Base-by-base conservation (phyloP, 1,140 invertebrate species). In the Solen grandis region DNA sequence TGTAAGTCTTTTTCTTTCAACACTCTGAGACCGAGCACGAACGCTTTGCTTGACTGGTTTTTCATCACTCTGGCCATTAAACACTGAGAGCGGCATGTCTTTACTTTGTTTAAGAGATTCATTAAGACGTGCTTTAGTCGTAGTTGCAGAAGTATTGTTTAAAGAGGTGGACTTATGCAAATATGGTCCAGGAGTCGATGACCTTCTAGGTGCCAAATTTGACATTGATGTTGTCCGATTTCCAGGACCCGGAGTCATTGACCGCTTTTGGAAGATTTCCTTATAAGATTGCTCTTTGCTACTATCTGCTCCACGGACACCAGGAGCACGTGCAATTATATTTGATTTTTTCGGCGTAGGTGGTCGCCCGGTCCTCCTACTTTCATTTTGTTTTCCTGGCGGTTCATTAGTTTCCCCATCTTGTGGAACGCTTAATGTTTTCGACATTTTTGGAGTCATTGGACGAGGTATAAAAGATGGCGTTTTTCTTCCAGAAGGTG, bases 161-260 rank as follows among this genome's bases (percentile, higher is more conserved):
- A 80, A 33, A 8, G 57, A 63, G 3, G 65, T 69, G 5, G 65
- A 25, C 46, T 68, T 68, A 19, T 50, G 33, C 25, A 80, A 25
- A 80, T 80, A 72, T 31, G 82, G 84, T 1, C 81, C 86, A 25
- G 86, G 85, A 25, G 84, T 86, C 10, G 70, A 76, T 10, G 82
- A 79, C 13, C 82, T 70, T 22, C 74, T 65, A 41, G 50, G 1
- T 22, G 27, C 31, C 0, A 14, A 19, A 1, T 27, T 62, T 16
- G 41, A 25, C 13, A 5, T 27, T 4, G 35, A 33, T 52, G 77
- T 36, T 13, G 55, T 16, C 36, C 36, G 14, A n/a, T 19, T 35
- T 36, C 60, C 73, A 5, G 87, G 86, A 27, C 85, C 87, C 14
- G 88, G 87, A 16, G 87, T 88, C 16, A 66, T 65, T 59, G 87